Base-by-base conservation (phyloP, 1,140 invertebrate genomes). In the Heliconius eleuchia region DNA sequence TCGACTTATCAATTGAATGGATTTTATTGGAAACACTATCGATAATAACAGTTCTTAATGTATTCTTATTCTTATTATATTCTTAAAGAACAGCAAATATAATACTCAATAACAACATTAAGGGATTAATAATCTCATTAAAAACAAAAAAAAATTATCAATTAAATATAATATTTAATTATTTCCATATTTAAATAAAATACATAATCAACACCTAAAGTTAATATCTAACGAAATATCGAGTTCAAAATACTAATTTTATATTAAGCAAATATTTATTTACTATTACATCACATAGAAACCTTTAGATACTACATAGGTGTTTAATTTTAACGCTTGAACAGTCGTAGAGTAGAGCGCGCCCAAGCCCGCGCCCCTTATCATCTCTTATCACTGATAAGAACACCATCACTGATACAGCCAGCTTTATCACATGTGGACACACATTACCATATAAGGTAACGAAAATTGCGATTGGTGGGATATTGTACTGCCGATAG, bases 401-500 rank as follows among this genome's bases (percentile, higher is more conserved):
- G 73, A 83, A 87, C 85, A 85, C 77, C 74, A 84, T 80, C 74
- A 71, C 83, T 88, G 92, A 91, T 91, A 90, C 86, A 86, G 80
- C 60, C 60, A 66, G 79, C 80, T 77, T 92, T 90, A 91, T 91
- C 88, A 91, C 79, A 85, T 91, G 87, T 85, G 83, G 75, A 81
- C 84, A 83, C 88, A 82, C 87, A 85, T 92, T 89, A 90, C 92
- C 92, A 91, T 92, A 94, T 94, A 92, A 91, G 92, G 92, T 92
- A 84, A 94, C 87, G 86, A 91, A 93, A 91, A 87, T 91, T 89
- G 87, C 85, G 84, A 93, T 93, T 93, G 92, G 92, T 85, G 83
- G 88, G 87, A 84, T 87, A 84, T 85, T 87, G 84, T 86, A 86
- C 86, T 87, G 81, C 82, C 88, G 85, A 92, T 92, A 90, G 85